Conservation (phyloP, 2,888 invertebrate species). For the Clusia tigrina region DNA sequence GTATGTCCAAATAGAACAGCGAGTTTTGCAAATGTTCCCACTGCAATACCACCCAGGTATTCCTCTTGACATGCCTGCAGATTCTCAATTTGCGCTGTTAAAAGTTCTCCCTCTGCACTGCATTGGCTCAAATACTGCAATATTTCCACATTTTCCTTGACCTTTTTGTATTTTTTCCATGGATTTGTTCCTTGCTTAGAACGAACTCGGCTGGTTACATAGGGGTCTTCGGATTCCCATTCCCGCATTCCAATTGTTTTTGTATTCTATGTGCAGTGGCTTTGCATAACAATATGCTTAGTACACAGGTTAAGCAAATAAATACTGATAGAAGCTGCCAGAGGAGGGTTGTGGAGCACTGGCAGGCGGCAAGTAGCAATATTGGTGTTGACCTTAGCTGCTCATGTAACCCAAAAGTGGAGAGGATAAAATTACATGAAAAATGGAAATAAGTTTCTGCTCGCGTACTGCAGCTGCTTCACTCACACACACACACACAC, state of each 20-base stretch:
- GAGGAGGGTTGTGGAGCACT: not conserved
- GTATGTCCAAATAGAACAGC: no score
- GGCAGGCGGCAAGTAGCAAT: not conserved
- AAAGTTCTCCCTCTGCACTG: no score
- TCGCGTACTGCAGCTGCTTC: no score
- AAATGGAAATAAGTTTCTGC: not conserved
- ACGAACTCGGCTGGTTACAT: not conserved
- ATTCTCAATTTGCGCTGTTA: no score
- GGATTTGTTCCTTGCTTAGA: no score
- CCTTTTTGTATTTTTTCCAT: not conserved
- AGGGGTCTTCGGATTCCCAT: not conserved
- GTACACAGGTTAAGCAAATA: not conserved
- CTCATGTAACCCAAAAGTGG: constrained; percentile 5
- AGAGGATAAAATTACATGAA: constrained; percentile 1
- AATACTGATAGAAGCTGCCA: not conserved
- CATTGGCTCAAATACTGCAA: not conserved
- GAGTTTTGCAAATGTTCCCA: no score
- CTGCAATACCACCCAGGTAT: no score
- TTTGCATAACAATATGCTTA: not conserved
- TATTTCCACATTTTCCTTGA: constrained; percentile 2
- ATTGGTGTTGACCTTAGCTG: not conserved
- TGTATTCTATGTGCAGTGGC: no score
- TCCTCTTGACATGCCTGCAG: no score
- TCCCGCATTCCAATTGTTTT: no score
- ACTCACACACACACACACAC: constrained; percentile 16